Percentiles rank a stretch among this genome's conserved stretches.
phyloP scores from a whole-genome alignment of 1,140 invertebrate genomes.

The Tribolium madens region DNA sequence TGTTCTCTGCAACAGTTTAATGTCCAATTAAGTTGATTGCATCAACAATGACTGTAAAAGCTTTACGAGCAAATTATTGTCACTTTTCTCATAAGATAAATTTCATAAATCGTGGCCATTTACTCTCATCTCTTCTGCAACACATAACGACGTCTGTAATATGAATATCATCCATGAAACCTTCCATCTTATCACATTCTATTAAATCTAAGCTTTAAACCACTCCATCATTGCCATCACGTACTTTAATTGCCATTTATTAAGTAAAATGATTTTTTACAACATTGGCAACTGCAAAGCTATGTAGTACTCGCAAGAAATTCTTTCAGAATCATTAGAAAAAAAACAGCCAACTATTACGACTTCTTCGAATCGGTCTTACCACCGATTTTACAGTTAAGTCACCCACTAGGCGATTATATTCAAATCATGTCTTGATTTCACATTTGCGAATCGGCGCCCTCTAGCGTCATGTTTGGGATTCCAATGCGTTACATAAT shows the following conservation, averaged over 20 bases:
- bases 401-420: constrained; percentile 23
- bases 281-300: not conserved
- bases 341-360: not conserved
- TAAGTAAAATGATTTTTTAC: constrained; percentile 16
- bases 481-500: constrained; percentile 28
- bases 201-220: constrained; percentile 12
- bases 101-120: not conserved
- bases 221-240: not conserved
- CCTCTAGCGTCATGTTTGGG: not conserved
- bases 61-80: constrained; percentile 8
- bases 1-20: not conserved
- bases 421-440: constrained; percentile 19
- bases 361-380: too few species aligned
- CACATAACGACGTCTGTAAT: constrained; percentile 11
- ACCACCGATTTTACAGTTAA: constrained; percentile 6
- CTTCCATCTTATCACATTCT: constrained; percentile 7
- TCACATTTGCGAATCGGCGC: constrained; percentile 17
- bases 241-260: constrained; percentile 19
- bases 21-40: not conserved
- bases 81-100: constrained; percentile 19
- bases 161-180: not conserved
- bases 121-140: not conserved
- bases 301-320: constrained; percentile 8
- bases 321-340: not conserved
- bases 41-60: constrained; percentile 1